phyloP scores from a whole-genome alignment of 2,797 vertebrate species.

The Sphaeramia orbicularis region DNA sequence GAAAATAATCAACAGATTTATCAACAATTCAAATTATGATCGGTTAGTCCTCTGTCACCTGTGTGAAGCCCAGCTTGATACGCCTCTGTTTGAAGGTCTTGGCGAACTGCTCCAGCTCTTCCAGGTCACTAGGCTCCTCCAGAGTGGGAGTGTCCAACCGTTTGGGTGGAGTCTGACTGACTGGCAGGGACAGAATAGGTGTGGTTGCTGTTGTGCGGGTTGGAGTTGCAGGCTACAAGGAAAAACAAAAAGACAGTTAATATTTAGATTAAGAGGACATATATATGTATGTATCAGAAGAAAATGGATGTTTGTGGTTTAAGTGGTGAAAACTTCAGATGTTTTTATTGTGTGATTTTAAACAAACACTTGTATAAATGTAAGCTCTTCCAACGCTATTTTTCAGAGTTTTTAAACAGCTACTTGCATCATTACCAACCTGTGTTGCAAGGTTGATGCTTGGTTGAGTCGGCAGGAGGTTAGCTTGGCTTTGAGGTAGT shows the following conservation, averaged over 20 bases:
- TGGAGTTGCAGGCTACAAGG: conserved; percentile 94
- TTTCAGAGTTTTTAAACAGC: conserved; percentile 2
- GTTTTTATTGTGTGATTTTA: not conserved
- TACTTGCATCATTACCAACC: conserved; percentile 81
- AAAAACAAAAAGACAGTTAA: conserved; percentile 14
- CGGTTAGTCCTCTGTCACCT: conserved; percentile 82
- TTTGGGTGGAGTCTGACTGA: conserved; percentile 98
- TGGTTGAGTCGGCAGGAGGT: conserved; percentile 98
- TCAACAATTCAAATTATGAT: too few species aligned
- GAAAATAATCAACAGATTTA: not conserved
- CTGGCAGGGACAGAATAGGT: conserved; percentile 93
- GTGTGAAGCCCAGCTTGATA: conserved; percentile 99
- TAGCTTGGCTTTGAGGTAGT: conserved; percentile 99
- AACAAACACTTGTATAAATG: conserved; percentile 2
- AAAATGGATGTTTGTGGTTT: not conserved
- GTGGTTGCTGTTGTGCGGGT: conserved; percentile 97
- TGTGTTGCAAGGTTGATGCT: conserved; percentile 98
- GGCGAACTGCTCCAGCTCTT: conserved; percentile 99
- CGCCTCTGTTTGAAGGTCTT: conserved; percentile 99
- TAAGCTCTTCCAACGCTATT: not conserved
- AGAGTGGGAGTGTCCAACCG: conserved; percentile 95
- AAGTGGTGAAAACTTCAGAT: not conserved
- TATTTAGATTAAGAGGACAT: not conserved
- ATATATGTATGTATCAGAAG: not conserved
- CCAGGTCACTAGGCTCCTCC: conserved; percentile 99